Base-by-base conservation (phyloP, 2,113 vertebrate genomes). In the Vulpes lagopus region DNA sequence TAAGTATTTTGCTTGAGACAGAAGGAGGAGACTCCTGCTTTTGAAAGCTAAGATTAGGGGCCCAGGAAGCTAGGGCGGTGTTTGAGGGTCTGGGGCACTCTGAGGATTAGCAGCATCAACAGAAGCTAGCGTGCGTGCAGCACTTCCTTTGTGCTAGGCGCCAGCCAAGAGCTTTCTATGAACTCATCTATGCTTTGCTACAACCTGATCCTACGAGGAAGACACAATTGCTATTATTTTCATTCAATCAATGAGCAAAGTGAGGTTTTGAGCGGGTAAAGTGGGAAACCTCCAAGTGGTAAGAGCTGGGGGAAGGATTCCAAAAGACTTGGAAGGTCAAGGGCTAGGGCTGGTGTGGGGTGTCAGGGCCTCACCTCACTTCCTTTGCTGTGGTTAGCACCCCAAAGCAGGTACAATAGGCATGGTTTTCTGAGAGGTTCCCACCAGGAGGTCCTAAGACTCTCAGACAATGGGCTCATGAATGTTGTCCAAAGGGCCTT, bases 361-460 rank as follows among this genome's bases (percentile, higher is more conserved):
- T 25, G 73, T 22, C 5, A 0, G 19, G 27, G 1, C 38, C 38
- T 62, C 11, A 19, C 25, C 20, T 69, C 3, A 17, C 11, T 71
- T 51, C 8, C 65, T 88, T 14, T 5, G 32, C 16, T 22, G 2
- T 7, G 22, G 62, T 32, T 4, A 2, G 20, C 14, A 67, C 32
- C 43, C 64, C 1, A 11, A 17, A 67, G 22, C 32, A 7, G 12
- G 32, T 16, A 7, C 0, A 0, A 55, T 0, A 5, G 23, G 49
- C 19, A 19, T n/a, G 43, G 35, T 8, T 49, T 55, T 43, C 74
- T 38, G 51, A 67, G 38, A 51, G n/a, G 51, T 11, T 53, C 38
- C 49, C 55, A 35, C 12, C 9, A 7, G 49, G n/a, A 43, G 14
- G 27, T 43, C 35, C 43, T 23, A 38, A 43, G 67, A 12, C 19